These are phyloP conservation scores for Seriola quinqueradiata DNA, from an alignment of 2,113 vertebrate genomes.

Conservation along the genomic window DNA sequence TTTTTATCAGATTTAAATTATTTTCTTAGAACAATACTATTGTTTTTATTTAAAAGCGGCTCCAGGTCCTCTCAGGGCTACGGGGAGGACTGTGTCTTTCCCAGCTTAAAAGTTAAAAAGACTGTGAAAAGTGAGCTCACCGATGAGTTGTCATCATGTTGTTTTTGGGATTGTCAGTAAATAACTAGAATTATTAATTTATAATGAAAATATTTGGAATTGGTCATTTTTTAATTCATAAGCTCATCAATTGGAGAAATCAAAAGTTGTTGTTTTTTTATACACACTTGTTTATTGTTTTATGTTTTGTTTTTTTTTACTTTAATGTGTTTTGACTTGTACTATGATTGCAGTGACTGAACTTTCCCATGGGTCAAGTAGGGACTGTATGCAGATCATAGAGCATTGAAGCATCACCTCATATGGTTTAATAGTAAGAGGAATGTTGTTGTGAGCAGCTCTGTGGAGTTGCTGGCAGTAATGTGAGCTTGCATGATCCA, in stretches of 20 bases:
- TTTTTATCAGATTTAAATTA: neutral
- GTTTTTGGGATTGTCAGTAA: neutral
- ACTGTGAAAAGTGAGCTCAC: conserved; percentile 91
- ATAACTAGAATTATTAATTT: neutral
- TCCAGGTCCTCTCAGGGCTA: conserved; percentile 87
- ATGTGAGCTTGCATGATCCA: conserved; percentile 71
- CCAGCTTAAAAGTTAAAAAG: conserved; percentile 90
- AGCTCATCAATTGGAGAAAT: neutral
- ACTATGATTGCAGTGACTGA: conserved; percentile 41
- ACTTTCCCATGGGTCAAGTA: conserved; percentile 46
- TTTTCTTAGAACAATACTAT: no score
- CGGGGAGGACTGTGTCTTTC: conserved; percentile 89
- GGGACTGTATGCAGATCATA: conserved; percentile 43
- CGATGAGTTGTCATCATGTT: conserved; percentile 79
- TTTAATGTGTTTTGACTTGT: conserved; percentile 49
- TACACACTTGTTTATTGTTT: neutral
- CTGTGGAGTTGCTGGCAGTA: conserved; percentile 57
- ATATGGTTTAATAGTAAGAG: conserved; percentile 57
- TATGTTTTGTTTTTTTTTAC: neutral
- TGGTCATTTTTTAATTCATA: neutral
- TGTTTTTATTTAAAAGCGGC: conserved; percentile 78
- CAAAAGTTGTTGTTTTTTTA: neutral
- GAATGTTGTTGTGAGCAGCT: conserved; percentile 64
- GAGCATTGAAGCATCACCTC: conserved; percentile 58
- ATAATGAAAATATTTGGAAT: neutral